Evolutionary conservation across 2,113 vertebrate genomes (phyloP).

Genomic region (Petromus typicus): DNA sequence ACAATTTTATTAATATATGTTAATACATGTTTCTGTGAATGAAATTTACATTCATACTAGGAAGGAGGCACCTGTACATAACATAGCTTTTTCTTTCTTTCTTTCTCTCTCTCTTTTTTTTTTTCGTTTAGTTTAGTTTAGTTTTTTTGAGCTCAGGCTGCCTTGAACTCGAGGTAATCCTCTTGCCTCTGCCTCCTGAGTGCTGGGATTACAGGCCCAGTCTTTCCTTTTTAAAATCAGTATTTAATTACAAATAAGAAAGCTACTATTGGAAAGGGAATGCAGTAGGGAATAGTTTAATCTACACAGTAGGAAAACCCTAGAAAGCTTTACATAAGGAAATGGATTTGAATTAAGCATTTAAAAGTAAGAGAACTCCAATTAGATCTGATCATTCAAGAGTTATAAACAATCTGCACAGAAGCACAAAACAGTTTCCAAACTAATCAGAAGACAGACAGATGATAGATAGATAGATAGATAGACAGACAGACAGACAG

Average conservation of each 20-base stretch:
- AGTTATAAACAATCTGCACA: not conserved
- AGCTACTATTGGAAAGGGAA: not conserved
- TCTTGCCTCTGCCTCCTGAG: too few species aligned
- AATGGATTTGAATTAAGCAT: not conserved
- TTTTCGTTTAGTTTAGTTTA: too few species aligned
- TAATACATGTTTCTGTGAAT: not conserved
- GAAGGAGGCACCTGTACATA: not conserved
- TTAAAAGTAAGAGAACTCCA: not conserved
- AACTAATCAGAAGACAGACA: too few species aligned
- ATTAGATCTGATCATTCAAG: not conserved
- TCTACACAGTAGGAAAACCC: not conserved
- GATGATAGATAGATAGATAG: too few species aligned
- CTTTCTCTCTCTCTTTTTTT: too few species aligned
- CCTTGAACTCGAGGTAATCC: too few species aligned
- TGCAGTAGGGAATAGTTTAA: not conserved
- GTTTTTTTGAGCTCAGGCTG: too few species aligned
- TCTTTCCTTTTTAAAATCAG: not conserved
- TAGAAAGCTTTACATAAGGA: not conserved
- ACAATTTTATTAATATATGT: not conserved
- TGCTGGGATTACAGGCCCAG: too few species aligned
- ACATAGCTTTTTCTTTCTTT: too few species aligned
- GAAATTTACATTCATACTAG: not conserved
- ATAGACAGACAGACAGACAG: too few species aligned
- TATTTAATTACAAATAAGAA: not conserved
- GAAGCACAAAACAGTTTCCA: not conserved